Evolutionary conservation across 2,113 vertebrate species (phyloP).

Genomic region (Pyrgilauda ruficollis): DNA sequence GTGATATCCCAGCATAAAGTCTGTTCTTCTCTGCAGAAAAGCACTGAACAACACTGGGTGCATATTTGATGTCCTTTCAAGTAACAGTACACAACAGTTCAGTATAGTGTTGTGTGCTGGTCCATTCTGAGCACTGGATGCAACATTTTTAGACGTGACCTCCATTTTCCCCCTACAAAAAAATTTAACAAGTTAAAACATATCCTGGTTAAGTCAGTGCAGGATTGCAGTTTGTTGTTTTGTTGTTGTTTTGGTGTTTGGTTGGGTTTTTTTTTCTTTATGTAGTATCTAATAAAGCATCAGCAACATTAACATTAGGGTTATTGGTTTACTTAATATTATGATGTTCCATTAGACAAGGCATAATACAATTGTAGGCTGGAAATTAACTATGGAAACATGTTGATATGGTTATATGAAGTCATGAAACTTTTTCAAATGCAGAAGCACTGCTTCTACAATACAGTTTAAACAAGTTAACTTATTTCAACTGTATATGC

Average conservation of each 20-base stretch:
- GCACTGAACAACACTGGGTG: background rate
- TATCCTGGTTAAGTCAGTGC: background rate
- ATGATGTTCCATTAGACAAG: constrained; percentile 61
- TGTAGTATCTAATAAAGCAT: constrained; percentile 54
- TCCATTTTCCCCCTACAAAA: background rate
- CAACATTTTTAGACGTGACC: background rate
- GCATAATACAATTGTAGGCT: constrained; percentile 57
- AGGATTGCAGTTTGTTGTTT: background rate
- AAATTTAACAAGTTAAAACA: background rate
- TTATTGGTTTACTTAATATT: constrained; percentile 62
- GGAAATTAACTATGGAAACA: constrained; percentile 65
- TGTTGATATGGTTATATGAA: constrained; percentile 60
- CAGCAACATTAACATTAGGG: constrained; percentile 55
- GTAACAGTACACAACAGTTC: background rate
- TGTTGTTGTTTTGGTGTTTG: background rate
- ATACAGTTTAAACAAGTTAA: constrained; percentile 54
- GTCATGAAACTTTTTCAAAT: constrained; percentile 63
- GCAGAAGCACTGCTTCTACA: constrained; percentile 24
- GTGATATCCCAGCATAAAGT: background rate
- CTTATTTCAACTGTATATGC: constrained; percentile 11
- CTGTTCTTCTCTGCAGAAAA: background rate
- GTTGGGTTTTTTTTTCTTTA: background rate
- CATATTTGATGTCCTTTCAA: background rate
- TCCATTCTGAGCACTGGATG: background rate
- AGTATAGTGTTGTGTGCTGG: background rate